phyloP scores from a whole-genome alignment of 2,113 vertebrate species.

The Charina bottae region DNA sequence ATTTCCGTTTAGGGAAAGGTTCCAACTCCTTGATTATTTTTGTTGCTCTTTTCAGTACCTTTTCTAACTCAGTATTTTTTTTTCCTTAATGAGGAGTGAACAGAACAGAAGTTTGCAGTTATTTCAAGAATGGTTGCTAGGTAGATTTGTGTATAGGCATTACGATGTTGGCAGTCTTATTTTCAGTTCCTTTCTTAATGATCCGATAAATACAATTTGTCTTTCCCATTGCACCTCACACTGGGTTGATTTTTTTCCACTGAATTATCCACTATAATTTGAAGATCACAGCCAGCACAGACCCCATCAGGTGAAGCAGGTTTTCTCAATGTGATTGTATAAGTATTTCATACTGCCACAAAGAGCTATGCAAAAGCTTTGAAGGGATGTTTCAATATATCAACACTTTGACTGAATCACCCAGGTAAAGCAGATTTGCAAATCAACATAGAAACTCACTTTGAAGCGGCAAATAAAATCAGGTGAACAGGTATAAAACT shows the following conservation, averaged over 20 bases:
- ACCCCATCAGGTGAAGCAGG: not conserved
- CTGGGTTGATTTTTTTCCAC: not conserved
- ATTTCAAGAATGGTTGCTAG: not conserved
- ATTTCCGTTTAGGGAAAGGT: not conserved
- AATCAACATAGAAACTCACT: not conserved
- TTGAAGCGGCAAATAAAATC: not conserved
- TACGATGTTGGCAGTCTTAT: not conserved
- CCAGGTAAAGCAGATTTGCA: not conserved
- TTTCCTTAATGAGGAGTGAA: not conserved
- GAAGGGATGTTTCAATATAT: not conserved
- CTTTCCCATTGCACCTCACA: not conserved
- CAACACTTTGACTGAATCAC: not conserved
- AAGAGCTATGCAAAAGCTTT: not conserved
- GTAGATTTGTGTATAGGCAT: not conserved
- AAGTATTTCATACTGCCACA: not conserved
- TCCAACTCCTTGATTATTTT: not conserved
- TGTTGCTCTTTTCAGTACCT: not conserved
- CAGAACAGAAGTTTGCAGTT: not conserved
- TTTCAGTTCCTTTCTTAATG: slow-evolving; percentile 4
- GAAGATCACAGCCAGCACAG: not conserved
- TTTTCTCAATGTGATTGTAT: not conserved
- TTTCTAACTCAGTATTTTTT: not conserved
- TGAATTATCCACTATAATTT: not conserved
- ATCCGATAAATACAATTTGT: not conserved
- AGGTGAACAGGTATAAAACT: not conserved